These are phyloP conservation scores for Masnerella sp. DNA, from an alignment of 2,888 invertebrate species.

Conservation along the genomic window DNA sequence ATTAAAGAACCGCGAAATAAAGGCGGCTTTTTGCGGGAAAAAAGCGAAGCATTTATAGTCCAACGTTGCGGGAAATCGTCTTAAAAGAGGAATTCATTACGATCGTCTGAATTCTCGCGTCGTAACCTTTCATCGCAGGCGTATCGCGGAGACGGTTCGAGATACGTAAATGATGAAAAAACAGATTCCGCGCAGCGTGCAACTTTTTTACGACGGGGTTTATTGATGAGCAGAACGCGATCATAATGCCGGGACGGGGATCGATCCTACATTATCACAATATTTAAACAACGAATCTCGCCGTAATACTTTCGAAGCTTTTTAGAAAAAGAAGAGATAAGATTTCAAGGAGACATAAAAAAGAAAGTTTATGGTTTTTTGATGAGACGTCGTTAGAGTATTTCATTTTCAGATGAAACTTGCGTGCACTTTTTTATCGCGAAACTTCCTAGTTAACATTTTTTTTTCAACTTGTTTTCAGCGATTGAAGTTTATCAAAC, in stretches of 20 bases:
- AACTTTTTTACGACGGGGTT: conserved; percentile 22
- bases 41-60: conserved; percentile 30
- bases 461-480: too few relatives aligned
- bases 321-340: conserved; percentile 17
- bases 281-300: conserved; percentile 39
- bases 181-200: background rate
- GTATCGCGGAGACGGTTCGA: conserved; percentile 35
- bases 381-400: conserved; percentile 22
- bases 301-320: conserved; percentile 19
- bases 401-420: conserved; percentile 8
- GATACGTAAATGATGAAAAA: conserved; percentile 39
- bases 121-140: conserved; percentile 44
- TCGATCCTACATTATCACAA: conserved; percentile 36
- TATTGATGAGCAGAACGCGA: conserved; percentile 29
- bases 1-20: conserved; percentile 7
- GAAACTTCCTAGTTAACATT: too few relatives aligned
- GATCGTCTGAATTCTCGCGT: conserved; percentile 20
- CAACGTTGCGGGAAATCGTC: conserved; percentile 20
- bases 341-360: conserved; percentile 22
- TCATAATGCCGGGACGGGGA: conserved; percentile 22
- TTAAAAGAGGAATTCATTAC: conserved; percentile 20
- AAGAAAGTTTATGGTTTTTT: conserved; percentile 24
- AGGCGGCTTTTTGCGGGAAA: conserved; percentile 21
- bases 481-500: too few relatives aligned
- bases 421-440: too few relatives aligned